Evolutionary conservation across 2,797 vertebrate genomes (phyloP).

Genomic region (Thamnophis elegans): DNA sequence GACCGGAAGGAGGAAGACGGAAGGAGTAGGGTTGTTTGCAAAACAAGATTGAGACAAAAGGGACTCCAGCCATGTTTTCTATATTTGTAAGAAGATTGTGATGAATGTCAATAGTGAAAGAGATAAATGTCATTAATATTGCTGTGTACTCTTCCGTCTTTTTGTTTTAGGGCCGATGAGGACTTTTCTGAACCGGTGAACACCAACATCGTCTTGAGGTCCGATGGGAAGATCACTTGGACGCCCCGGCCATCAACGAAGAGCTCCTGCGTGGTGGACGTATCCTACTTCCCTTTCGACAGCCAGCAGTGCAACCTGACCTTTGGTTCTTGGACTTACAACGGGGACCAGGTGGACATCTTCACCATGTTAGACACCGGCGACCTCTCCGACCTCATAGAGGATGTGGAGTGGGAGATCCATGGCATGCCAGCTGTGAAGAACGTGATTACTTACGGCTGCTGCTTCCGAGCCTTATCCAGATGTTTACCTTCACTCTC

Average conservation of each 20-base stretch:
- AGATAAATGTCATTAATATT: too few species aligned
- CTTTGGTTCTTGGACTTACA: conserved; percentile 98
- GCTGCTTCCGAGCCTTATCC: conserved; percentile 97
- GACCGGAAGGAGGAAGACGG: too few species aligned
- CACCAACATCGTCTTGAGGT: conserved; percentile 94
- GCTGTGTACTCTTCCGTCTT: neutral
- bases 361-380: conserved; percentile 85
- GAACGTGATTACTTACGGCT: conserved; percentile 93
- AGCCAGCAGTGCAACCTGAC: conserved; percentile 94
- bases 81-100: too few species aligned
- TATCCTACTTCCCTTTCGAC: conserved; percentile 96
- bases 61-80: too few species aligned
- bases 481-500: conserved; percentile 93
- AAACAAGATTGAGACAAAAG: too few species aligned
- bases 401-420: conserved; percentile 97
- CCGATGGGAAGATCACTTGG: conserved; percentile 93
- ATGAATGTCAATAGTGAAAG: too few species aligned
- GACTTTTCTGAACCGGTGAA: conserved; percentile 84
- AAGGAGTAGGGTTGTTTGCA: too few species aligned
- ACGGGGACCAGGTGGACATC: conserved; percentile 96
- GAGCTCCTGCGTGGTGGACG: conserved; percentile 94
- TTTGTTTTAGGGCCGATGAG: conserved; percentile 84
- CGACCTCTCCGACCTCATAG: conserved; percentile 93
- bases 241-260: conserved; percentile 96
- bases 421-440: conserved; percentile 94